Percentiles rank a stretch among this genome's conserved stretches.
Evolutionary conservation across 2,888 invertebrate genomes (phyloP).

Genomic region (Poecilus cupreus): DNA sequence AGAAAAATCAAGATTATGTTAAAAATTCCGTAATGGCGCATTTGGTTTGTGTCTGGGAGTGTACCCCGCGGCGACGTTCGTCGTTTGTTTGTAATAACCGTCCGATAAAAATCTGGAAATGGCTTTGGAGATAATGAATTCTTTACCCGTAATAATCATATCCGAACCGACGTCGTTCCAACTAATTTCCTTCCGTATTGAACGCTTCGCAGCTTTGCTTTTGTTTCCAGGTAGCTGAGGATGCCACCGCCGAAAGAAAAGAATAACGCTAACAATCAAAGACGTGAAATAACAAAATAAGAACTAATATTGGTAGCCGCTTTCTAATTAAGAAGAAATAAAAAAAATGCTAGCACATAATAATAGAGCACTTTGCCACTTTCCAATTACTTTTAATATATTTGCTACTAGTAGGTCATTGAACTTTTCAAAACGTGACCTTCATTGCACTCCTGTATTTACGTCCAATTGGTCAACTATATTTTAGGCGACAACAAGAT

Average conservation of each 20-base stretch:
- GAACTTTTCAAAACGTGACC: too few species aligned
- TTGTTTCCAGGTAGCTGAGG: not conserved
- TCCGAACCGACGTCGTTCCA: not conserved
- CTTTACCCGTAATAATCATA: constrained; percentile 8
- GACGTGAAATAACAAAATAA: constrained; percentile 33
- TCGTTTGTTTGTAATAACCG: too few species aligned
- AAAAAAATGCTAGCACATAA: not conserved
- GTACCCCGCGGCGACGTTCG: too few species aligned
- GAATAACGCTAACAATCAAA: constrained; percentile 9
- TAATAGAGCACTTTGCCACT: too few species aligned
- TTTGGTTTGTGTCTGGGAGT: too few species aligned
- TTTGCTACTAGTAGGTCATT: too few species aligned
- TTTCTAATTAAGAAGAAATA: constrained; percentile 46
- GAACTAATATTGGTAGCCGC: not conserved
- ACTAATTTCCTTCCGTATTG: constrained; percentile 8
- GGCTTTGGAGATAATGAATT: not conserved
- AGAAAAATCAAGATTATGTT: too few species aligned
- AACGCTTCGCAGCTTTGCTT: not conserved
- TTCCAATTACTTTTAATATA: too few species aligned
- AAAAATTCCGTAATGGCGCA: not conserved
- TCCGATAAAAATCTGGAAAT: not conserved
- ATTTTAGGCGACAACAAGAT: too few species aligned
- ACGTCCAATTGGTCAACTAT: too few species aligned
- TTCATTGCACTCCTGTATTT: too few species aligned
- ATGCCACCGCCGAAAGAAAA: too few species aligned